Conservation (phyloP, 2,113 vertebrate species). For the Turdus rufiventris region DNA sequence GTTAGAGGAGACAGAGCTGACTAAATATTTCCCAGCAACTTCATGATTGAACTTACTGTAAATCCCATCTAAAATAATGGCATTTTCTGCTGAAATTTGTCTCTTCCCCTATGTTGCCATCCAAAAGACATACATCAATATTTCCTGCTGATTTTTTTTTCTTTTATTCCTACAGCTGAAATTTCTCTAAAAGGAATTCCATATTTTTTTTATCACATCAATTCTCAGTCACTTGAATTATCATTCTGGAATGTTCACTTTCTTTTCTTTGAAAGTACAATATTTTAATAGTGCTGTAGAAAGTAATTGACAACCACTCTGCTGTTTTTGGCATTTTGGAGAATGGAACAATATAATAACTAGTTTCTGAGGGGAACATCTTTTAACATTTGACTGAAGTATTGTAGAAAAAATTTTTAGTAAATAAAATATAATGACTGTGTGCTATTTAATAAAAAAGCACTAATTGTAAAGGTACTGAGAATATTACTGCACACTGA, state of each 20-base stretch:
- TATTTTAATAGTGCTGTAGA: not conserved
- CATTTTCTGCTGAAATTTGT: not conserved
- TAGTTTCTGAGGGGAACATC: not conserved
- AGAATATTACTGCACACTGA: not conserved
- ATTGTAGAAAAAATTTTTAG: not conserved
- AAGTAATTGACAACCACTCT: not conserved
- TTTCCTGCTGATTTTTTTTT: not conserved
- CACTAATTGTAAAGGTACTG: not conserved
- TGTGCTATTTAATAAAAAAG: not conserved
- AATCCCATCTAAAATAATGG: not conserved
- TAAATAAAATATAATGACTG: not conserved
- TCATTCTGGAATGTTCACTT: not conserved
- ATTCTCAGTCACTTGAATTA: not conserved
- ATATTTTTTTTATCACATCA: not conserved
- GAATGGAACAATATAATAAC: not conserved
- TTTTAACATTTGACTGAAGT: not conserved
- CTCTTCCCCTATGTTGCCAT: accelerated
- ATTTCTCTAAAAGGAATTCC: accelerated
- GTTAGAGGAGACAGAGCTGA: not conserved
- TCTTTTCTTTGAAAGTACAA: not conserved
- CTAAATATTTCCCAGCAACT: not conserved
- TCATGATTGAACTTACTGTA: not conserved
- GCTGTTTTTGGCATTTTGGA: not conserved
- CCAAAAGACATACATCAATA: not conserved
- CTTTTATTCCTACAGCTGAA: not conserved